These are phyloP conservation scores for Coenonympha arcania DNA, from an alignment of 2,888 invertebrate genomes.

Conservation along the genomic window DNA sequence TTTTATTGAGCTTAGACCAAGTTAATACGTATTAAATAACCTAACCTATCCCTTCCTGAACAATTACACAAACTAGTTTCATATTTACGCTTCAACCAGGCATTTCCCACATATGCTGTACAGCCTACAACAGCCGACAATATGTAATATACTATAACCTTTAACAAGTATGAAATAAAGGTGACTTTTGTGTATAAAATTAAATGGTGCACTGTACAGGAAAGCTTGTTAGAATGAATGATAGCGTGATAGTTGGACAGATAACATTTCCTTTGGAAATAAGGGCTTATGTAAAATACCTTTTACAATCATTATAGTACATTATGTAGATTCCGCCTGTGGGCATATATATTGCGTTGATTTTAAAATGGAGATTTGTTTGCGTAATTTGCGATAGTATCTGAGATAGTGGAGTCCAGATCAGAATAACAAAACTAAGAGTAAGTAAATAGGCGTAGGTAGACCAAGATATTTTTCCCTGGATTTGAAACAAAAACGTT, in stretches of 20 bases:
- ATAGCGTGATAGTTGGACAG: slow-evolving; percentile 37
- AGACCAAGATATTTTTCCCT: too few species aligned
- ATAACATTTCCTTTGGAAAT: slow-evolving; percentile 35
- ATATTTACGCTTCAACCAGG: slow-evolving; percentile 18
- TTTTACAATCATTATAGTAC: slow-evolving; percentile 15
- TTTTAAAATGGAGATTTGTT: slow-evolving; percentile 7
- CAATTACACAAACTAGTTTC: slow-evolving; percentile 26
- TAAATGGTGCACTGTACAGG: background rate
- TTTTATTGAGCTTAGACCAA: slow-evolving; percentile 10
- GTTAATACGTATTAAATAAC: slow-evolving; percentile 22
- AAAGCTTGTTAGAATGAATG: slow-evolving; percentile 38
- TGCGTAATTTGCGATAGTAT: slow-evolving; percentile 4
- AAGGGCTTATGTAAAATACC: slow-evolving; percentile 25
- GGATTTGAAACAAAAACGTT: background rate
- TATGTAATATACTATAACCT: too few species aligned
- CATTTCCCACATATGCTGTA: slow-evolving; percentile 32
- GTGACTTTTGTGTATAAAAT: background rate
- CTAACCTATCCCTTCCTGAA: slow-evolving; percentile 25
- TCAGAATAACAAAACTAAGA: background rate
- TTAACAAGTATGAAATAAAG: background rate
- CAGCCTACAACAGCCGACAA: slow-evolving; percentile 8
- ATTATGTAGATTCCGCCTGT: slow-evolving; percentile 7
- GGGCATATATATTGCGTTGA: slow-evolving; percentile 3
- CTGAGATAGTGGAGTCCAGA: background rate
- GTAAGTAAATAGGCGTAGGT: background rate